phyloP scores from a whole-genome alignment of 2,888 invertebrate genomes.

The Rugalucina vietnamica region DNA sequence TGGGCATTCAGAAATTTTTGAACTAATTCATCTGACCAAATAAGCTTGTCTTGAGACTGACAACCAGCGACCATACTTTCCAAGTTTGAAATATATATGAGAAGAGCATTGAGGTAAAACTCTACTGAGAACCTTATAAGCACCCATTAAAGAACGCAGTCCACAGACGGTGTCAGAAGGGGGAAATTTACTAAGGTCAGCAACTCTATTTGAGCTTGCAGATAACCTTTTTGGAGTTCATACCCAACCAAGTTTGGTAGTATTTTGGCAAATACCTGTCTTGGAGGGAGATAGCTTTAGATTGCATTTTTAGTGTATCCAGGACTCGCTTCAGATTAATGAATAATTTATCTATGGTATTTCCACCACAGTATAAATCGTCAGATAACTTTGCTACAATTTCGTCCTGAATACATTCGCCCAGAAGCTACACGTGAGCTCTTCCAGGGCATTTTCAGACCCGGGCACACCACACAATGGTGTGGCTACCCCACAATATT shows the following conservation, averaged over 20 bases:
- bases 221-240: conserved; percentile 46
- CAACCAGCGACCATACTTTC: background rate
- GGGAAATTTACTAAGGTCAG: conserved; percentile 28
- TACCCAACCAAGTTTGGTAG: conserved; percentile 52
- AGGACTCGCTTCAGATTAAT: conserved; percentile 46
- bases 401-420: conserved; percentile 55
- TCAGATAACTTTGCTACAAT: conserved; percentile 63
- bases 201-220: conserved; percentile 49
- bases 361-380: conserved; percentile 64
- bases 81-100: background rate
- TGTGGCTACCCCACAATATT: conserved; percentile 58
- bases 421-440: conserved; percentile 60
- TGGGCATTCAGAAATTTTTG: background rate
- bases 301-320: background rate
- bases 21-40: background rate
- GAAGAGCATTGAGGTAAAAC: background rate
- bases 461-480: conserved; percentile 65
- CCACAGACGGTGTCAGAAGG: conserved; percentile 40
- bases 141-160: conserved; percentile 54
- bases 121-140: conserved; percentile 32
- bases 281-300: conserved; percentile 54
- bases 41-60: background rate
- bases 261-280: conserved; percentile 52
- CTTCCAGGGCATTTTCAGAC: conserved; percentile 63
- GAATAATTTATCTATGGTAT: conserved; percentile 52